Conservation (phyloP, 2,797 vertebrate species). For the Gallinago nigripennis region DNA sequence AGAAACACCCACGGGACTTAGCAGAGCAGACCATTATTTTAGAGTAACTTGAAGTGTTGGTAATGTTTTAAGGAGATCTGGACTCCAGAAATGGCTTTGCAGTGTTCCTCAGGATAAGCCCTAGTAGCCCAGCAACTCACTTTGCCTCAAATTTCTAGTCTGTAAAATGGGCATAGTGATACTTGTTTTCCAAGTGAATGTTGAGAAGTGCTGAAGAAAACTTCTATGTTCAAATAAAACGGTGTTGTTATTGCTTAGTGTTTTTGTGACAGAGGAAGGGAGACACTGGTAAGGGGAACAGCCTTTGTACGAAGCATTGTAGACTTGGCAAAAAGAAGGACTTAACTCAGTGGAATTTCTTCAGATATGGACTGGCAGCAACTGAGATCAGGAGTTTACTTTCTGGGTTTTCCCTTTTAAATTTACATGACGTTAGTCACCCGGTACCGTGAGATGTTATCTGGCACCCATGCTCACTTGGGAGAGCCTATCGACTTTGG, state of each 20-base stretch:
- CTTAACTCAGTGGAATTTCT: background rate
- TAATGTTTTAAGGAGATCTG: background rate
- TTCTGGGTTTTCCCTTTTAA: constrained; percentile 40
- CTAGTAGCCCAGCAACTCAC: background rate
- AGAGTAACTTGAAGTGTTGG: background rate
- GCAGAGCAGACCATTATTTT: background rate
- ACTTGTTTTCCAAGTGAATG: background rate
- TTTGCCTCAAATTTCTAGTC: background rate
- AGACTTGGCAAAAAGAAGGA: background rate
- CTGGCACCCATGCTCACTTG: background rate
- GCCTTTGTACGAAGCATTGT: background rate
- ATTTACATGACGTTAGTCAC: background rate
- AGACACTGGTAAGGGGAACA: background rate
- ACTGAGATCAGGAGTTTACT: constrained; percentile 2
- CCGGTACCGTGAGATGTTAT: background rate
- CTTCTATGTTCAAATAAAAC: background rate
- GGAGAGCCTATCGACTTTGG: background rate
- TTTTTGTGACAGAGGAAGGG: background rate
- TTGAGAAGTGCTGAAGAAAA: background rate
- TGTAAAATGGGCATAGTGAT: background rate
- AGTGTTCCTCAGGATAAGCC: background rate
- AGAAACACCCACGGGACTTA: background rate
- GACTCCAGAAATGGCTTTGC: background rate
- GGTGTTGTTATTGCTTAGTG: background rate
- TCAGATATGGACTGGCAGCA: background rate